Percentiles rank a stretch among this genome's conserved stretches.
Evolutionary conservation across 2,888 invertebrate species (phyloP).

Genomic region (Agonopterix arenella): DNA sequence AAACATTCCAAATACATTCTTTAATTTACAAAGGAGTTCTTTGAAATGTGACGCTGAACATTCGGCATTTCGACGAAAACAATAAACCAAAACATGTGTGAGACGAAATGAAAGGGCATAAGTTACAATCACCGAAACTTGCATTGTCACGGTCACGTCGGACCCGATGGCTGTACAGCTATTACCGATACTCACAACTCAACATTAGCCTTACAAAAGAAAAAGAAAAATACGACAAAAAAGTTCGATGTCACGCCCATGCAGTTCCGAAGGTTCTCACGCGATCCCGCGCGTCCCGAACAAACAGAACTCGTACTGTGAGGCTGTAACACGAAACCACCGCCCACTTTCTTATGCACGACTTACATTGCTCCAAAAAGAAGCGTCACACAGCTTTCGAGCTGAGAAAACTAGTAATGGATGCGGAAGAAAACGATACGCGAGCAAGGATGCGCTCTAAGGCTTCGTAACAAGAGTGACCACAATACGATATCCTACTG

Average conservation of each 20-base stretch:
- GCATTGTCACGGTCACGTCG: conserved; percentile 69
- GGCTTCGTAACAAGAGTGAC: conserved; percentile 56
- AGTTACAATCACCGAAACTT: conserved; percentile 21
- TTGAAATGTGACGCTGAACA: conserved; percentile 9
- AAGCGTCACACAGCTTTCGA: conserved; percentile 9
- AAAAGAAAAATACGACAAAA: conserved; percentile 44
- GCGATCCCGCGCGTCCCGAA: conserved; percentile 52
- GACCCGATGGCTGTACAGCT: conserved; percentile 33
- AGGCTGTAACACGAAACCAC: conserved; percentile 45
- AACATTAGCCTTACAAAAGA: conserved; percentile 56
- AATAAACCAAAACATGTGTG: conserved; percentile 33
- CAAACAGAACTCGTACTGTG: conserved; percentile 58
- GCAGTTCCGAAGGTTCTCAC: conserved; percentile 71
- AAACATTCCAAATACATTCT: conserved; percentile 8
- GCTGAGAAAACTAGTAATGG: conserved; percentile 31
- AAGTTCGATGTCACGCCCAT: conserved; percentile 71
- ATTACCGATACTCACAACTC: conserved; percentile 56
- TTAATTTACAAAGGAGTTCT: conserved; percentile 11
- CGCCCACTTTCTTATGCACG: conserved; percentile 34
- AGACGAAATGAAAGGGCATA: conserved; percentile 24
- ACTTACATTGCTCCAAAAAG: conserved; percentile 28
- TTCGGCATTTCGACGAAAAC: conserved; percentile 15
- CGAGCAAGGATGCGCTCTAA: conserved; percentile 39
- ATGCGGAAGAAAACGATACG: conserved; percentile 17
- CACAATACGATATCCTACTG: conserved; percentile 35